phyloP scores from a whole-genome alignment of 2,888 invertebrate species.

The Lydus trimaculatus region DNA sequence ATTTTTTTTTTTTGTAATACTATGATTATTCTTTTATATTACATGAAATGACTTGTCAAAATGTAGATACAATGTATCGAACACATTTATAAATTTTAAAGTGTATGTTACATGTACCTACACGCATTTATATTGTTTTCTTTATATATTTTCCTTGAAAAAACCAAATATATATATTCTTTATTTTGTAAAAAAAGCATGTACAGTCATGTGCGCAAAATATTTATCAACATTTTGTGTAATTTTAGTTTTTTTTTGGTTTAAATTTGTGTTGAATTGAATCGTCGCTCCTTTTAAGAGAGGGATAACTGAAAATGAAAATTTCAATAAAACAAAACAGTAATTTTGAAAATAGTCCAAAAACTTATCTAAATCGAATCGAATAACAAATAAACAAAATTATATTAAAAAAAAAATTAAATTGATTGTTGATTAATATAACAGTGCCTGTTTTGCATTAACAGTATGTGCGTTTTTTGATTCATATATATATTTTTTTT shows the following conservation, averaged over 20 bases:
- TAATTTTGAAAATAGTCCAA: constrained; percentile 10
- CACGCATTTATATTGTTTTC: constrained; percentile 36
- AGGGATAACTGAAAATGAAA: neutral
- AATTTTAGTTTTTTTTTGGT: constrained; percentile 11
- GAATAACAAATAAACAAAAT: too few species aligned
- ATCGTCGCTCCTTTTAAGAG: constrained; percentile 20
- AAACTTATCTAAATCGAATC: too few species aligned
- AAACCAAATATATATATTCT: neutral
- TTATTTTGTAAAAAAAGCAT: constrained; percentile 55
- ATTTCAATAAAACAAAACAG: constrained; percentile 18
- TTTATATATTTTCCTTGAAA: neutral
- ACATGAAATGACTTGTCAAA: constrained; percentile 58
- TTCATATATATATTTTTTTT: constrained; percentile 21
- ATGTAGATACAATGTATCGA: constrained; percentile 55
- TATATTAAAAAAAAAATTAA: constrained; percentile 11
- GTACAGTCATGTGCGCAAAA: constrained; percentile 58
- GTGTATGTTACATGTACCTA: constrained; percentile 51
- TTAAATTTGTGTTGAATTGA: constrained; percentile 20
- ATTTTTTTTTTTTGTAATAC: constrained; percentile 54
- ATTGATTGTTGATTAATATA: constrained; percentile 23
- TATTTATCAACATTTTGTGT: constrained; percentile 41
- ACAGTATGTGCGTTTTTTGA: constrained; percentile 43
- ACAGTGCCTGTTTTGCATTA: constrained; percentile 44
- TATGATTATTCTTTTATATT: constrained; percentile 58
- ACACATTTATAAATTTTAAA: constrained; percentile 47